Percentiles rank a stretch among this genome's conserved stretches.
Evolutionary conservation across 2,888 invertebrate genomes (phyloP).

Genomic region (Hemithea aestivaria): DNA sequence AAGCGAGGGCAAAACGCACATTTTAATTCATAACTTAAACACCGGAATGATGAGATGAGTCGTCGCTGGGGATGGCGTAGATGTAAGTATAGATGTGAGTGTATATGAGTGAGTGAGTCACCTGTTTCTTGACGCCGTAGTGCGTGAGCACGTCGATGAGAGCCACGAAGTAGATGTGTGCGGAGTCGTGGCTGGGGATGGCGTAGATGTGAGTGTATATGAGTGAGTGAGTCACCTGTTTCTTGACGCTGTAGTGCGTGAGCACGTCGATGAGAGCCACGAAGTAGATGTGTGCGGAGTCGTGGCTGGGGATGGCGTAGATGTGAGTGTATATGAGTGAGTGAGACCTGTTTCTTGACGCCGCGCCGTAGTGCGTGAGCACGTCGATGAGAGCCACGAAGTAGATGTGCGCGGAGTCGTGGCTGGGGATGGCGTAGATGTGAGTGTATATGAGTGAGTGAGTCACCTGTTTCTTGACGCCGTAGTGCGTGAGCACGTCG

Average conservation of each 20-base stretch:
- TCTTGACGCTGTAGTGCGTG: constrained; percentile 98
- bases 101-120: no score
- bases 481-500: constrained; percentile 98
- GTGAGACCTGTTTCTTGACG: constrained; percentile 89
- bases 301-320: constrained; percentile 95
- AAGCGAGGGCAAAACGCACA: no score
- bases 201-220: constrained; percentile 99
- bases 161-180: constrained; percentile 98
- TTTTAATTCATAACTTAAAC: no score
- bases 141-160: constrained; percentile 99
- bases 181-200: constrained; percentile 92
- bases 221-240: constrained; percentile 81
- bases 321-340: no score
- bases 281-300: constrained; percentile 96
- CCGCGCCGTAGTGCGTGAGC: constrained; percentile 98
- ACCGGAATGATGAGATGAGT: no score
- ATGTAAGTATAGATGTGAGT: no score
- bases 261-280: constrained; percentile 98
- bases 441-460: no score
- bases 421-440: constrained; percentile 96
- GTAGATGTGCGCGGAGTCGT: constrained; percentile 94
- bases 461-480: constrained; percentile 94
- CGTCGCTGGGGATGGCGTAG: no score
- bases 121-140: constrained; percentile 96
- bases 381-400: constrained; percentile 99